Conservation (phyloP, 2,113 vertebrate genomes). For the Aspidoscelis tigris region DNA sequence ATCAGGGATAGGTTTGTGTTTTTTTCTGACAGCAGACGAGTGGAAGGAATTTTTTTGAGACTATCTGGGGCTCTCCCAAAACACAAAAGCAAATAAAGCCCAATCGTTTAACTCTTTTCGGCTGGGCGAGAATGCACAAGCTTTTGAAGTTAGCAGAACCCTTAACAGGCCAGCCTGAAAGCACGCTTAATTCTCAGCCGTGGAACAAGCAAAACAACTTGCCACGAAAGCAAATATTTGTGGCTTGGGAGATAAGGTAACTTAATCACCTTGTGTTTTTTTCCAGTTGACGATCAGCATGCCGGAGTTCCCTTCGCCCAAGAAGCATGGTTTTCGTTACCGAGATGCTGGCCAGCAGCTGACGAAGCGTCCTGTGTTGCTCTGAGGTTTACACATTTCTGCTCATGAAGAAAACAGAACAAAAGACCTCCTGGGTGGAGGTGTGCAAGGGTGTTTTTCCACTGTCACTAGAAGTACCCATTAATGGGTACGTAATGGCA, state of each 20-base stretch:
- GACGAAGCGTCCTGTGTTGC: background rate
- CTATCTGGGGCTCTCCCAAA: background rate
- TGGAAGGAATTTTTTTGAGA: background rate
- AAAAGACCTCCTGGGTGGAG: background rate
- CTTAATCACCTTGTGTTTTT: background rate
- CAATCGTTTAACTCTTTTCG: background rate
- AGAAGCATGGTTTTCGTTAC: background rate
- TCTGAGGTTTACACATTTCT: background rate
- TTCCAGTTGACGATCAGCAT: background rate
- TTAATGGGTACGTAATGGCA: no score
- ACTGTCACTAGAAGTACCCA: no score
- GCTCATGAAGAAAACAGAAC: no score
- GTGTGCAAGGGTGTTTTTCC: no score
- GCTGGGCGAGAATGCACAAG: background rate
- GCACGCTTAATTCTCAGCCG: background rate
- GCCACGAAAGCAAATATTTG: conserved; percentile 2
- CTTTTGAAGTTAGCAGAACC: background rate
- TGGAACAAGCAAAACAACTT: background rate
- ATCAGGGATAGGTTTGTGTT: background rate
- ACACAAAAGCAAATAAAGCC: background rate
- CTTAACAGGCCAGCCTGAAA: background rate
- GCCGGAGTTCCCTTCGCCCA: background rate
- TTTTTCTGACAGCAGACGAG: background rate
- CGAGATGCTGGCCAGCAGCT: background rate
- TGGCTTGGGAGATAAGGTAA: background rate